These are phyloP conservation scores for Sebastes paucispinis DNA, from an alignment of 2,797 vertebrate genomes.

Conservation along the genomic window DNA sequence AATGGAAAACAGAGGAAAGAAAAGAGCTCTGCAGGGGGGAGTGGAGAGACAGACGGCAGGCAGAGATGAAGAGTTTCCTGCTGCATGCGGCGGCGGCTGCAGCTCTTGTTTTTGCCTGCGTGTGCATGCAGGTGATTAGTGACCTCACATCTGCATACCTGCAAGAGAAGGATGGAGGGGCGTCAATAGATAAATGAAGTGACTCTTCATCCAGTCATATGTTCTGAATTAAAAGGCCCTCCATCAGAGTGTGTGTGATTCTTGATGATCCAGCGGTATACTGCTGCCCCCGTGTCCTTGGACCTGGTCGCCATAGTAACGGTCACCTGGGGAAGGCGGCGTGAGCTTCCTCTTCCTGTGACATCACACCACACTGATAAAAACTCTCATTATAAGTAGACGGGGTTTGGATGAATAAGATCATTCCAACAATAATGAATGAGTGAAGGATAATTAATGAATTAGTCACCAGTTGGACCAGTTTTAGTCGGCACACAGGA, in stretches of 20 bases:
- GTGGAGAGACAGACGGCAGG: constrained; percentile 15
- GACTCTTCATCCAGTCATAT: constrained; percentile 13
- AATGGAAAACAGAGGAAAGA: constrained; percentile 34
- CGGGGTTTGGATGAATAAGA: not conserved
- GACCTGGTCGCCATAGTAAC: constrained; percentile 61
- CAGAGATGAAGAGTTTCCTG: constrained; percentile 37
- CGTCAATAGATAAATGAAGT: not conserved
- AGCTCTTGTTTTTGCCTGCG: constrained; percentile 49
- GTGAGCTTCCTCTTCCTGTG: constrained; percentile 50
- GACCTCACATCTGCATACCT: constrained; percentile 57
- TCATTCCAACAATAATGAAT: not conserved
- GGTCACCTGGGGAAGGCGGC: constrained; percentile 13
- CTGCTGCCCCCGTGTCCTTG: constrained; percentile 67
- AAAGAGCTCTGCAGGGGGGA: constrained; percentile 38
- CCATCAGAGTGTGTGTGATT: not conserved
- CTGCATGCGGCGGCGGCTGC: constrained; percentile 33
- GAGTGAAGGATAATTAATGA: not conserved
- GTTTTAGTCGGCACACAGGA: not conserved
- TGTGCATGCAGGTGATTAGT: constrained; percentile 62
- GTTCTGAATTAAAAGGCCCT: constrained; percentile 1
- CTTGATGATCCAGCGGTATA: constrained; percentile 42
- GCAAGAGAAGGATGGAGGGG: constrained; percentile 10
- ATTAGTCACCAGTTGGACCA: not conserved
- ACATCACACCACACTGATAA: constrained; percentile 26
- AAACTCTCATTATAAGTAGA: not conserved